Conservation (phyloP, 2,113 vertebrate species). For the Scatophagus argus region DNA sequence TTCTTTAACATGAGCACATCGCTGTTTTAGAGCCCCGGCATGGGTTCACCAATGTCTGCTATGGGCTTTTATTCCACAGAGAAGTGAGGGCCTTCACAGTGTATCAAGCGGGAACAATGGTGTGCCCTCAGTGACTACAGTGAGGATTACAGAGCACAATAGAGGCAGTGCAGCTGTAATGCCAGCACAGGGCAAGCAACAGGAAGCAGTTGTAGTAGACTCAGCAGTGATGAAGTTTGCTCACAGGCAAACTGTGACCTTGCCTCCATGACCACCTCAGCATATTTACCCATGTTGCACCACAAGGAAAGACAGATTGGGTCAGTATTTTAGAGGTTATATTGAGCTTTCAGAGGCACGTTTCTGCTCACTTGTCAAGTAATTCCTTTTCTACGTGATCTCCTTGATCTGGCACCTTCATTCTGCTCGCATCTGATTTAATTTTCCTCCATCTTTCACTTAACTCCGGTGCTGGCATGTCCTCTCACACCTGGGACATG, state of each 20-base stretch:
- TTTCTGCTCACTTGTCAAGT: background rate
- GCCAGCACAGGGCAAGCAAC: conserved; percentile 90
- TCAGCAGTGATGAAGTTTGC: conserved; percentile 89
- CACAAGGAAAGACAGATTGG: conserved; percentile 16
- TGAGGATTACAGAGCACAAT: conserved; percentile 97
- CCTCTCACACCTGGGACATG: conserved; percentile 16
- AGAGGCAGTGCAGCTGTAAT: conserved; percentile 91
- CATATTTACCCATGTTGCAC: conserved; percentile 63
- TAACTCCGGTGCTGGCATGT: conserved; percentile 66
- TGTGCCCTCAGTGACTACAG: conserved; percentile 89
- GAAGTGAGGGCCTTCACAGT: conserved; percentile 82
- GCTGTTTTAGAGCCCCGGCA: conserved; percentile 29
- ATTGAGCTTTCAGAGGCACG: background rate
- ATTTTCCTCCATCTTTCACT: conserved; percentile 33
- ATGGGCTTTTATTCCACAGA: conserved; percentile 63
- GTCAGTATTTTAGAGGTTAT: background rate
- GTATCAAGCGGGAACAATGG: conserved; percentile 92
- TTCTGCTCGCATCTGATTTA: background rate
- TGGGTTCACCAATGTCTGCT: conserved; percentile 39
- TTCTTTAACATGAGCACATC: conserved; percentile 49
- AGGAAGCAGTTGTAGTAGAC: conserved; percentile 93
- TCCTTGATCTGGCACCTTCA: conserved; percentile 31
- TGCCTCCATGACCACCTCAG: conserved; percentile 86
- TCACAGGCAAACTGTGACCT: conserved; percentile 85
- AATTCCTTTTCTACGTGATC: background rate